These are phyloP conservation scores for Eubasilissa regina DNA, from an alignment of 1,140 invertebrate species.

Conservation along the genomic window DNA sequence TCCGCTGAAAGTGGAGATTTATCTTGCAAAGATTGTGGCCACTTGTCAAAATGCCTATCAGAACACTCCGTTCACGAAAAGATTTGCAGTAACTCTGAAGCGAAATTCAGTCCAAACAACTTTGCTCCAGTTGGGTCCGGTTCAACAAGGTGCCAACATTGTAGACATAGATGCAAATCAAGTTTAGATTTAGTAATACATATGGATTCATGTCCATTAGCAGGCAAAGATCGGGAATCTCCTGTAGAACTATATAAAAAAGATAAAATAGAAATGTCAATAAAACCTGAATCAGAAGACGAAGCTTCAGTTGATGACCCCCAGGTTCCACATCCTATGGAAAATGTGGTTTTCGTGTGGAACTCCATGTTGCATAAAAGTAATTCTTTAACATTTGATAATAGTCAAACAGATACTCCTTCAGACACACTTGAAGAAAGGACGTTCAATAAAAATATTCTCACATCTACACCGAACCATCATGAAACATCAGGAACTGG, in stretches of 20 bases:
- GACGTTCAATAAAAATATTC: slow-evolving; percentile 20
- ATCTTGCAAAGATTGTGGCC: slow-evolving; percentile 82
- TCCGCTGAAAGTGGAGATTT: slow-evolving; percentile 74
- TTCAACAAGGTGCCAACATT: slow-evolving; percentile 88
- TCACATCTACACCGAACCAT: slow-evolving; percentile 50
- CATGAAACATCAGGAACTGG: slow-evolving; percentile 54
- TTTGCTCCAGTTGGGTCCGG: slow-evolving; percentile 70
- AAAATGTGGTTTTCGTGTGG: slow-evolving; percentile 85
- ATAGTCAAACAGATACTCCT: slow-evolving; percentile 16
- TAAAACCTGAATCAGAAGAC: slow-evolving; percentile 56
- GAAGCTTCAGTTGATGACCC: slow-evolving; percentile 63
- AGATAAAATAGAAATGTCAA: slow-evolving; percentile 54
- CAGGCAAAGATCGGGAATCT: slow-evolving; percentile 59
- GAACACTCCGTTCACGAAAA: slow-evolving; percentile 84
- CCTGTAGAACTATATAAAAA: slow-evolving; percentile 56
- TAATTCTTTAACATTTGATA: slow-evolving; percentile 49
- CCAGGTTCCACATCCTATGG: slow-evolving; percentile 79
- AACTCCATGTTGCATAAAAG: slow-evolving; percentile 72
- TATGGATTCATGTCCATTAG: slow-evolving; percentile 77
- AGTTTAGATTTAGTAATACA: slow-evolving; percentile 83
- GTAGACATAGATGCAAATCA: slow-evolving; percentile 87
- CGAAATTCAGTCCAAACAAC: slow-evolving; percentile 63
- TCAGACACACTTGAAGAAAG: slow-evolving; percentile 44
- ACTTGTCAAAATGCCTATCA: slow-evolving; percentile 88
- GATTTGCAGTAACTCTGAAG: slow-evolving; percentile 71